Conservation (phyloP, 2,113 vertebrate genomes). For the Dicentrarchus labrax region DNA sequence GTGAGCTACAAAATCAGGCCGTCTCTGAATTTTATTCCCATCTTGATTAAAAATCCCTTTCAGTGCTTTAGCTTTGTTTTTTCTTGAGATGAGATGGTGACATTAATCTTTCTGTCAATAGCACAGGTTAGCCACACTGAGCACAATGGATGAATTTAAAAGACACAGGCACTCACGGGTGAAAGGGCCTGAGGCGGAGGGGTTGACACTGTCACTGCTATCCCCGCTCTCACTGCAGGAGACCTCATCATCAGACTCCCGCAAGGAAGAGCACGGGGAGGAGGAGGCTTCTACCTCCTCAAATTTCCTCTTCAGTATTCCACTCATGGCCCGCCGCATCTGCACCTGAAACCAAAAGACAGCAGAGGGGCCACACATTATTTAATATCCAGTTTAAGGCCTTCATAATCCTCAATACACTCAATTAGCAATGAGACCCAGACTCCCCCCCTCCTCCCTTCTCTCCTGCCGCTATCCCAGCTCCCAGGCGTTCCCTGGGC, state of each 20-base stretch:
- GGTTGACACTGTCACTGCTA: slow-evolving; percentile 98
- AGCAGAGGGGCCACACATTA: slow-evolving; percentile 66
- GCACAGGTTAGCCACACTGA: slow-evolving; percentile 6
- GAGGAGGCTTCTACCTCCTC: slow-evolving; percentile 96
- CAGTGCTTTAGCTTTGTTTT: slow-evolving; percentile 48
- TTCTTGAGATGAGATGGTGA: slow-evolving; percentile 37
- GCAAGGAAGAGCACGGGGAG: slow-evolving; percentile 94
- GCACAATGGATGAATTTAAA: slow-evolving; percentile 35
- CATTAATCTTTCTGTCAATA: slow-evolving; percentile 57
- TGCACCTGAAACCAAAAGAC: slow-evolving; percentile 81
- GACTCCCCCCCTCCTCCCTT: slow-evolving; percentile 27
- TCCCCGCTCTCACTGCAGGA: slow-evolving; percentile 98
- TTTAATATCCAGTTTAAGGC: slow-evolving; percentile 77
- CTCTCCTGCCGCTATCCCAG: slow-evolving; percentile 46
- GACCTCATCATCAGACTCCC: slow-evolving; percentile 96
- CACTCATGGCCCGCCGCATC: slow-evolving; percentile 91
- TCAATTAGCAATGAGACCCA: slow-evolving; percentile 76
- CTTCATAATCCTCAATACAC: slow-evolving; percentile 74
- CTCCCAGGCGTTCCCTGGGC: slow-evolving; percentile 66
- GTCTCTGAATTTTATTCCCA: slow-evolving; percentile 4
- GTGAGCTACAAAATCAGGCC: slow-evolving; percentile 13
- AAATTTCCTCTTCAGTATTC: slow-evolving; percentile 98
- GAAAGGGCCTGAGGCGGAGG: slow-evolving; percentile 92
- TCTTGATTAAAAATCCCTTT: slow-evolving; percentile 46
- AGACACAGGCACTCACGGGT: slow-evolving; percentile 89